phyloP scores from a whole-genome alignment of 2,113 vertebrate genomes.

The Epinephelus cyanopodus region DNA sequence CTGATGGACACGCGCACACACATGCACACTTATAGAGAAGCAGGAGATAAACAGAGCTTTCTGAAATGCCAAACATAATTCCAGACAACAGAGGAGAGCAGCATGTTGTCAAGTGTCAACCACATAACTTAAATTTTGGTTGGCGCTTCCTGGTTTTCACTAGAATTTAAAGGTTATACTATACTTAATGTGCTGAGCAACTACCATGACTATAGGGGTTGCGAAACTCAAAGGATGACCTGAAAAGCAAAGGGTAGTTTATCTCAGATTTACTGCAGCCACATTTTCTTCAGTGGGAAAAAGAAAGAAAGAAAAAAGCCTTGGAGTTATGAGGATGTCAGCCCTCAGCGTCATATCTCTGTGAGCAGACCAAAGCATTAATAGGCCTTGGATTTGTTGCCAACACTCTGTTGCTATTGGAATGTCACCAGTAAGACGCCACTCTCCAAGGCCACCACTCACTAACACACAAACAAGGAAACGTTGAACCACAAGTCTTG shows the following conservation, averaged over 20 bases:
- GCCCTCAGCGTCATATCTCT: conserved; percentile 27
- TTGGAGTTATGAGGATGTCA: conserved; percentile 13
- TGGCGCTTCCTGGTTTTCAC: neutral
- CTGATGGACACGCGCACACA: conserved; percentile 6
- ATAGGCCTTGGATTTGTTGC: conserved; percentile 24
- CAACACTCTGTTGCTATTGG: conserved; percentile 11
- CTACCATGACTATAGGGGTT: neutral
- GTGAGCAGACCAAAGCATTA: conserved; percentile 30
- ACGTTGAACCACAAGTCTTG: neutral
- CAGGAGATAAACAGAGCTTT: conserved; percentile 55
- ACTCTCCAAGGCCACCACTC: neutral
- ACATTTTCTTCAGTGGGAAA: neutral
- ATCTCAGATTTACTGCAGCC: neutral
- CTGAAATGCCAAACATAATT: conserved; percentile 72
- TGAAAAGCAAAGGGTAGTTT: neutral
- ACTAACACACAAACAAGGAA: neutral
- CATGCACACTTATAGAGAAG: neutral
- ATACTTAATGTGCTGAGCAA: neutral
- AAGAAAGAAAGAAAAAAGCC: neutral
- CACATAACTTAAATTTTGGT: neutral
- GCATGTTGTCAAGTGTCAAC: conserved; percentile 34
- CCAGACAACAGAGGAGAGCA: conserved; percentile 34
- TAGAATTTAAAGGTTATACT: conserved; percentile 35
- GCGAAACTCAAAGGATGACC: neutral
- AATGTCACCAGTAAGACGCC: neutral